These are phyloP conservation scores for Drosophila asahinai DNA, from an alignment of 1,140 invertebrate genomes.

Conservation along the genomic window DNA sequence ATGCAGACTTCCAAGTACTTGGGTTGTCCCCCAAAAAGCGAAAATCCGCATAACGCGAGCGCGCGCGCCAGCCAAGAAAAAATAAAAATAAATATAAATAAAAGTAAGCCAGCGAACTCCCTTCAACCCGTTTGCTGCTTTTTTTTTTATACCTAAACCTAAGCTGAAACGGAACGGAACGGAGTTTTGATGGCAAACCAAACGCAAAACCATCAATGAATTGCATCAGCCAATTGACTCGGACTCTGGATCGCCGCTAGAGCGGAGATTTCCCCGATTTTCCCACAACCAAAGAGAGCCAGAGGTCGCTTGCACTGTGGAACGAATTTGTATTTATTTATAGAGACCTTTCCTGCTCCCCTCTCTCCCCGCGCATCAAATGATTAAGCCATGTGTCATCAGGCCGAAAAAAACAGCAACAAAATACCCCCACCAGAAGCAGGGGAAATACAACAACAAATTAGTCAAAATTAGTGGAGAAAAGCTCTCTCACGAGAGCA, in stretches of 20 bases:
- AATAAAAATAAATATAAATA: neutral
- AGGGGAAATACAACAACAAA: constrained; percentile 6
- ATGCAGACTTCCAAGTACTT: constrained; percentile 37
- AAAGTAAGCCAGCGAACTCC: constrained; percentile 45
- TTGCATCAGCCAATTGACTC: constrained; percentile 66
- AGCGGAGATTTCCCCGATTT: neutral
- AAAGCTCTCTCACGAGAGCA: constrained; percentile 19
- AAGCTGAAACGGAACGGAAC: neutral
- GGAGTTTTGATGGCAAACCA: constrained; percentile 18
- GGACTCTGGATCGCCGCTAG: neutral
- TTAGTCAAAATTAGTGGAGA: constrained; percentile 11
- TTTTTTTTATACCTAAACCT: neutral
- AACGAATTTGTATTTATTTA: constrained; percentile 28
- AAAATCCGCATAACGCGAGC: neutral
- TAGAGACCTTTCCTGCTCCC: constrained; percentile 2
- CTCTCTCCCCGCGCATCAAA: constrained; percentile 4
- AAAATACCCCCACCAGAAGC: constrained; percentile 7
- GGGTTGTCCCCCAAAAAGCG: constrained; percentile 39
- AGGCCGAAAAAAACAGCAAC: constrained; percentile 9
- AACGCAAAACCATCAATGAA: constrained; percentile 61
- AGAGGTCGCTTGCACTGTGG: constrained; percentile 6
- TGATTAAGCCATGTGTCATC: constrained; percentile 67
- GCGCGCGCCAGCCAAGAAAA: constrained; percentile 13
- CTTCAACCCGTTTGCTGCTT: constrained; percentile 18
- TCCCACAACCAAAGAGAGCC: constrained; percentile 6